phyloP scores from a whole-genome alignment of 2,113 vertebrate genomes.

The Lutjanus erythropterus region DNA sequence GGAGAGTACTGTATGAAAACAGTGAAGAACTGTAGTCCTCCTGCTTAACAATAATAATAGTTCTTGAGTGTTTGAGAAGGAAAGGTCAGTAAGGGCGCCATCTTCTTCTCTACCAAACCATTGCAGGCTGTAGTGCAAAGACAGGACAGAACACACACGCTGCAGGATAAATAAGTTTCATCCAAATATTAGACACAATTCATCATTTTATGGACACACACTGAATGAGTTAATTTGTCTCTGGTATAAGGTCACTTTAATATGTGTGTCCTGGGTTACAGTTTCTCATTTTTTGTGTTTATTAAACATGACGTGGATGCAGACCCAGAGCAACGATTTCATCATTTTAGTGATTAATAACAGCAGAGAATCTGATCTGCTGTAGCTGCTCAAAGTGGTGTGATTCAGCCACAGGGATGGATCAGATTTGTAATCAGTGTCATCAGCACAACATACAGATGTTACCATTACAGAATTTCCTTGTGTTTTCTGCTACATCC shows the following conservation, averaged over 20 bases:
- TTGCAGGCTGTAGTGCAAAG: not conserved
- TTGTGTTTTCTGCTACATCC: not conserved
- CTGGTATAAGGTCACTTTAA: slow-evolving; percentile 8
- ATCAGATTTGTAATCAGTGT: not conserved
- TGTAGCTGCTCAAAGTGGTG: not conserved
- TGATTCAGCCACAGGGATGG: not conserved
- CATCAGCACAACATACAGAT: not conserved
- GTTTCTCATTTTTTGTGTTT: slow-evolving; percentile 28
- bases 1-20: no score
- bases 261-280: slow-evolving; percentile 21
- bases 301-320: slow-evolving; percentile 6
- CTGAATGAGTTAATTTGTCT: slow-evolving; percentile 33
- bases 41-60: slow-evolving; percentile 40
- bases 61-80: not conserved
- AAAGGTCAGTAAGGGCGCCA: not conserved
- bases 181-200: slow-evolving; percentile 18
- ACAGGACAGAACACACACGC: not conserved
- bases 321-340: slow-evolving; percentile 1
- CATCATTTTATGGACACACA: slow-evolving; percentile 15
- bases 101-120: not conserved
- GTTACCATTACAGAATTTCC: not conserved
- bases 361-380: not conserved
- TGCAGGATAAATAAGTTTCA: slow-evolving; percentile 1
- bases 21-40: slow-evolving; percentile 66
- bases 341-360: slow-evolving; percentile 22